Percentiles rank a stretch among this genome's conserved stretches.
phyloP scores from a whole-genome alignment of 1,140 invertebrate species.

The Patella vulgata region DNA sequence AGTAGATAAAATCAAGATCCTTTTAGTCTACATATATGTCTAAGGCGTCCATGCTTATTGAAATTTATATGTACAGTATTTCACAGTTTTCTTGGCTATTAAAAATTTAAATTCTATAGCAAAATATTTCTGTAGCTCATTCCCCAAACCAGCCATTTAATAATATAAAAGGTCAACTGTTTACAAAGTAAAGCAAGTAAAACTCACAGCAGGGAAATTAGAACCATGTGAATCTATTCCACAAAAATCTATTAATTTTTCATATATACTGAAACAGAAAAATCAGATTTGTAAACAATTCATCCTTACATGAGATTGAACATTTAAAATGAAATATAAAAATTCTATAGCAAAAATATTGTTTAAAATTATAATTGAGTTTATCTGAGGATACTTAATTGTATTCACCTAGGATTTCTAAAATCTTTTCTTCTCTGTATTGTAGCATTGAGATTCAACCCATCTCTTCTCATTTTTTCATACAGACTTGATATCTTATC shows the following conservation, averaged over 20 bases:
- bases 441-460: constrained; percentile 86
- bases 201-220: constrained; percentile 81
- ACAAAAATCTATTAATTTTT: constrained; percentile 94
- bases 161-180: neutral
- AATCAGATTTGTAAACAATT: constrained; percentile 16
- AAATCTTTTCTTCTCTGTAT: constrained; percentile 94
- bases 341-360: neutral
- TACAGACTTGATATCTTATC: constrained; percentile 85
- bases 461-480: constrained; percentile 74
- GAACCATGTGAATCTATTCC: constrained; percentile 95
- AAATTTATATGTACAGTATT: no score
- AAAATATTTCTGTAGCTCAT: no score
- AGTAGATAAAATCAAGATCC: no score
- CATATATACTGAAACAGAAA: constrained; percentile 83
- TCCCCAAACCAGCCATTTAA: no score
- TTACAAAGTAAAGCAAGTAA: constrained; percentile 1
- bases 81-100: no score
- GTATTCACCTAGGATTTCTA: constrained; percentile 80
- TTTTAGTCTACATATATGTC: no score
- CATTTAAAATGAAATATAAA: neutral
- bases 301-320: neutral
- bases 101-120: no score
- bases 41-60: no score
- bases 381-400: no score
- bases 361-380: neutral